Evolutionary conservation across 1,140 invertebrate genomes (phyloP).

Genomic region (Delia radicum): DNA sequence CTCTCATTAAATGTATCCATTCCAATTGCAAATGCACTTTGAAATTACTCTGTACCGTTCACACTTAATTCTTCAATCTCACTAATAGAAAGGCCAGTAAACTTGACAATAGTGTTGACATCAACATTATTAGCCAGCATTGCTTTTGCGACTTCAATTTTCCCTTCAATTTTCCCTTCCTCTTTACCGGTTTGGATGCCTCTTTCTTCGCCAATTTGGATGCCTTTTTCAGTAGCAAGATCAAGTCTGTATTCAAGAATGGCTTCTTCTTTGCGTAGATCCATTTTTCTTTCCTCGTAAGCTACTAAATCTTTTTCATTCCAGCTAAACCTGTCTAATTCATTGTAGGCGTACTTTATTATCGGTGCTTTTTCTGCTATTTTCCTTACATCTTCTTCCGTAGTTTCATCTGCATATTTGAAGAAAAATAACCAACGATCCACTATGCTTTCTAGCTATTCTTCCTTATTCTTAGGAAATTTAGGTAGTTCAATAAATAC

Average conservation of each 20-base stretch:
- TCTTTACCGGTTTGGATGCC: not conserved
- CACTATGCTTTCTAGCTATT: not conserved
- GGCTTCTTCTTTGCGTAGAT: not conserved
- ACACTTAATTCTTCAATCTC: not conserved
- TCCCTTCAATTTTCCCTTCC: not conserved
- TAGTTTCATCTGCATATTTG: not conserved
- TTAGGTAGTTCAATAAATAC: conserved; percentile 5
- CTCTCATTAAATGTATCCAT: too few species aligned
- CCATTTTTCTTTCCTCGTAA: not conserved
- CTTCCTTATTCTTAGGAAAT: not conserved
- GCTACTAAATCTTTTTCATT: not conserved
- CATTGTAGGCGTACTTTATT: not conserved
- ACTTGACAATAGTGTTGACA: not conserved
- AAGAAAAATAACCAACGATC: not conserved
- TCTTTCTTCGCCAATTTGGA: not conserved
- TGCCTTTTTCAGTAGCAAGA: not conserved
- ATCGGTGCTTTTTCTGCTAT: not conserved
- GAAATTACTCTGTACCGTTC: too few species aligned
- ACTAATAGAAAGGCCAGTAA: not conserved
- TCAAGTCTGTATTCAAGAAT: not conserved
- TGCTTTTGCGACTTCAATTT: not conserved
- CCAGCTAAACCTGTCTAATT: not conserved
- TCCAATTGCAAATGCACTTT: too few species aligned
- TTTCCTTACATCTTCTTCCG: not conserved
- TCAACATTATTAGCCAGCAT: not conserved